These are phyloP conservation scores for Aphidius colemani DNA, from an alignment of 2,888 invertebrate species.

Conservation along the genomic window DNA sequence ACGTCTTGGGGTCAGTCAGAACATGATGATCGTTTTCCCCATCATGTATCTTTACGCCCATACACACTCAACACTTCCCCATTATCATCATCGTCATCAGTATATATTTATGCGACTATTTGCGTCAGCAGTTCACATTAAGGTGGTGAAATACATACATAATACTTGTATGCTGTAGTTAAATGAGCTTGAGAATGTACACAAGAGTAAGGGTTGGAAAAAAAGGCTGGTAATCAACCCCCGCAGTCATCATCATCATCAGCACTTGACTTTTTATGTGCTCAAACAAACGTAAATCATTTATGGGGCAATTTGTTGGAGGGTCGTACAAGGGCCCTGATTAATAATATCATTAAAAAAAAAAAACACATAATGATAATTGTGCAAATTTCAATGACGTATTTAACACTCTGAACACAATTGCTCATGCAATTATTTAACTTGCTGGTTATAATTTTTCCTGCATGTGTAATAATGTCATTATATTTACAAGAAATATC, in stretches of 20 bases:
- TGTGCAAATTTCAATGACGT: constrained; percentile 28
- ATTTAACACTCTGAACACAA: constrained; percentile 28
- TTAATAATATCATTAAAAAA: constrained; percentile 21
- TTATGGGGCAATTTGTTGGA: constrained; percentile 25
- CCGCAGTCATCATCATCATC: too few species aligned
- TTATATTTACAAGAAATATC: neutral
- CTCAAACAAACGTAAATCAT: constrained; percentile 11
- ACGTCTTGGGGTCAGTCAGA: constrained; percentile 20
- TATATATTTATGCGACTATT: neutral
- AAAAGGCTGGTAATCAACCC: neutral
- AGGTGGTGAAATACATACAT: neutral
- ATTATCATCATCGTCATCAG: constrained; percentile 1
- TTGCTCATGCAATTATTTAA: constrained; percentile 33
- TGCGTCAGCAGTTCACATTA: constrained; percentile 14
- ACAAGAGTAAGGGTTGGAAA: neutral
- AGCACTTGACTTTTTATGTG: constrained; percentile 1
- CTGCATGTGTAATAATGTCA: constrained; percentile 1
- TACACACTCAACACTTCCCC: constrained; percentile 7
- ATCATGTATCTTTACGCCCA: constrained; percentile 15
- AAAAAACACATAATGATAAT: constrained; percentile 25
- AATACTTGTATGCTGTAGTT: constrained; percentile 27
- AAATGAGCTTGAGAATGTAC: constrained; percentile 37
- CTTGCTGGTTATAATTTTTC: constrained; percentile 19
- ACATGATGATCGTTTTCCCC: constrained; percentile 23
- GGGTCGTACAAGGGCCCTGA: constrained; percentile 11